phyloP scores from a whole-genome alignment of 2,113 vertebrate species.

The Brienomyrus longianalis region DNA sequence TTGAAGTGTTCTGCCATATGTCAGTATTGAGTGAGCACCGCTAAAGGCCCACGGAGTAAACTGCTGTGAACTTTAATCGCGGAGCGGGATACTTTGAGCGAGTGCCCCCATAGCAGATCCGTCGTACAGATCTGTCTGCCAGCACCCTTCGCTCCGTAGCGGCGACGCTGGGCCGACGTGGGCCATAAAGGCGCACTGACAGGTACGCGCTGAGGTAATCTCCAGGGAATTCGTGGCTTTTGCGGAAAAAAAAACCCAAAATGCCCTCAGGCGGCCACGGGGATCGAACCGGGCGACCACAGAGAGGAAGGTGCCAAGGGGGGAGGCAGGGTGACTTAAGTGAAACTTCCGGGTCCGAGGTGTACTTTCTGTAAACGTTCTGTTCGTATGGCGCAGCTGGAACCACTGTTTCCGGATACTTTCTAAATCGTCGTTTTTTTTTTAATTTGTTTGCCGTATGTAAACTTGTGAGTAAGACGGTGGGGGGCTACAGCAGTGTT shows the following conservation, averaged over 20 bases:
- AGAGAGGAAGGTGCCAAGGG: neutral
- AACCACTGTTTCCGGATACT: neutral
- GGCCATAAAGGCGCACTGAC: constrained; percentile 66
- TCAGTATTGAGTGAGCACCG: neutral
- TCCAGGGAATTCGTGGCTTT: constrained; percentile 41
- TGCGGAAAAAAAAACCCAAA: constrained; percentile 17
- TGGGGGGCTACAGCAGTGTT: neutral
- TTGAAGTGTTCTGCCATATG: constrained; percentile 10
- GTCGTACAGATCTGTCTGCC: constrained; percentile 63
- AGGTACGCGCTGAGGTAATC: constrained; percentile 66
- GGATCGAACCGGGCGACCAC: neutral
- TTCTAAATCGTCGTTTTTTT: neutral
- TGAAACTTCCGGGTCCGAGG: neutral
- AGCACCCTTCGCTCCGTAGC: constrained; percentile 63
- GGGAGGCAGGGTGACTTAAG: neutral
- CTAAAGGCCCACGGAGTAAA: neutral
- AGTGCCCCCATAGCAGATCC: constrained; percentile 44
- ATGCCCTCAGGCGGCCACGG: neutral
- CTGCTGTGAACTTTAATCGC: neutral
- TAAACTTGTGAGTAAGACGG: neutral
- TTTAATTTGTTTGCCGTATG: neutral
- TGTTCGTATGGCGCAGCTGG: neutral
- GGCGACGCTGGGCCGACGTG: constrained; percentile 52
- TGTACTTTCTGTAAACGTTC: neutral
- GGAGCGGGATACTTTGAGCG: neutral